These are phyloP conservation scores for Heteronetta atricapilla DNA, from an alignment of 2,113 vertebrate species.

Conservation along the genomic window DNA sequence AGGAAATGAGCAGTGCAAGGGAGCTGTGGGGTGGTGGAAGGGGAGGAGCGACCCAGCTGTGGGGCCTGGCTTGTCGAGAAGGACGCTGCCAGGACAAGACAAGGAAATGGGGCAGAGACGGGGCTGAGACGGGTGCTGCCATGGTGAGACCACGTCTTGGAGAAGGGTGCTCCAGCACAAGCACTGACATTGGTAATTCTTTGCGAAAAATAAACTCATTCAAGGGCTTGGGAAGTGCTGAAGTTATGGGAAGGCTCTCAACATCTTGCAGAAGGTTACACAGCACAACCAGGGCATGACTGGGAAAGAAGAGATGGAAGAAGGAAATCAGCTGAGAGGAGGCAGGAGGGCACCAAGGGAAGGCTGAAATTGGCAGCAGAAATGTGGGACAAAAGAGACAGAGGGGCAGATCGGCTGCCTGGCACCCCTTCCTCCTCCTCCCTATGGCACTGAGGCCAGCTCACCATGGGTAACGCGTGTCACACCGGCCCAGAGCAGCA, in stretches of 20 bases:
- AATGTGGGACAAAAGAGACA: not conserved
- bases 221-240: not conserved
- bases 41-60: not conserved
- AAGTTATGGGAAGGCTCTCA: not conserved
- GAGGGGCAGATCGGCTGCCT: not conserved
- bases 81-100: not conserved
- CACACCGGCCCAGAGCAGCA: not conserved
- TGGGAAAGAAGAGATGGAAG: not conserved
- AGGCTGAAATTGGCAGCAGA: not conserved
- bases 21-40: not conserved
- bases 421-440: not conserved
- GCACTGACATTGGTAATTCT: not conserved
- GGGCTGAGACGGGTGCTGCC: not conserved
- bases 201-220: not conserved
- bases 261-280: not conserved
- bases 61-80: not conserved
- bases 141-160: not conserved
- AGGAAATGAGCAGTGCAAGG: not conserved
- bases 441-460: not conserved
- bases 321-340: not conserved
- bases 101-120: not conserved
- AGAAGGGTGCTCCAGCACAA: not conserved
- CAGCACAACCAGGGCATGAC: not conserved
- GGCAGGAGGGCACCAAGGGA: not conserved
- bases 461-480: fast-evolving